Evolutionary conservation across 2,113 vertebrate species (phyloP).

Genomic region (Delphinus delphis): DNA sequence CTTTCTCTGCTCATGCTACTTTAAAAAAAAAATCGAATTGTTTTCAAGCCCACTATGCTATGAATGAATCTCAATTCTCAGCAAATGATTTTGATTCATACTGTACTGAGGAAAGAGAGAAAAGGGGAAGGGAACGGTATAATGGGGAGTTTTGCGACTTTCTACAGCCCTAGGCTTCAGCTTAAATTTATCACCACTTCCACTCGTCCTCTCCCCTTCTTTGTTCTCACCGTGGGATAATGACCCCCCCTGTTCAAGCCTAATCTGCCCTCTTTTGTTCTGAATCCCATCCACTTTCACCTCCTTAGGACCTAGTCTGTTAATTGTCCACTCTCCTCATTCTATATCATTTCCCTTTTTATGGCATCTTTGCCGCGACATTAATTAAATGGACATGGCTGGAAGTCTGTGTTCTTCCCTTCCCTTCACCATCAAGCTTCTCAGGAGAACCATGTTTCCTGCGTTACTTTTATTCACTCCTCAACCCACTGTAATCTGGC

Average conservation of each 20-base stretch:
- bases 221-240: neutral
- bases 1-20: neutral
- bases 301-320: neutral
- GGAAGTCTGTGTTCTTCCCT: neutral
- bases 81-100: neutral
- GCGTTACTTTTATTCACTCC: neutral
- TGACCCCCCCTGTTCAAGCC: rapidly evolving
- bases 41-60: neutral
- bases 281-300: neutral
- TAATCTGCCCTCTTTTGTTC: neutral
- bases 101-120: neutral
- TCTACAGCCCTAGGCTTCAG: neutral
- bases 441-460: neutral
- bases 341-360: neutral
- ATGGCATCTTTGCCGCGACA: neutral
- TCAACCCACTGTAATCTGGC: neutral
- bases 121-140: neutral
- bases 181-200: neutral
- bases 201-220: neutral
- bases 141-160: neutral
- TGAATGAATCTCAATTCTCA: neutral
- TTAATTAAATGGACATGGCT: no score
- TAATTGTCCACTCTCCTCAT: neutral
- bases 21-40: neutral
- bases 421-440: neutral